Percentiles rank a stretch among this genome's conserved stretches.
These are phyloP conservation scores for Charaxes varanes DNA, from an alignment of 1,140 invertebrate species.

Conservation along the genomic window DNA sequence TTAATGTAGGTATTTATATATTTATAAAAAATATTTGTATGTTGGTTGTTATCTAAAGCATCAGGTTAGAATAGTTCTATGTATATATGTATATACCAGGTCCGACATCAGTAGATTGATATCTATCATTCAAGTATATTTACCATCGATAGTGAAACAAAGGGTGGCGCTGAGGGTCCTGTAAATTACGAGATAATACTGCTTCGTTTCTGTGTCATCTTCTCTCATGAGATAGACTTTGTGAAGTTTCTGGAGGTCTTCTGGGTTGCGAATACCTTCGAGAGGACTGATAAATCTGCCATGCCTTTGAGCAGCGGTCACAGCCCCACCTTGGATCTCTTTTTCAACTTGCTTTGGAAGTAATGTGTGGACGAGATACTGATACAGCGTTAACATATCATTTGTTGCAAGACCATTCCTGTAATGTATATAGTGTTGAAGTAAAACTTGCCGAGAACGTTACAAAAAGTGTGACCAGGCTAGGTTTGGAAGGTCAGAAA, in stretches of 20 bases:
- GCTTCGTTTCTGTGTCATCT: conserved; percentile 74
- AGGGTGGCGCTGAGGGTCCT: conserved; percentile 85
- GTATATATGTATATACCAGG: too few relatives aligned
- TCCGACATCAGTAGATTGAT: too few relatives aligned
- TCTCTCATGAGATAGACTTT: conserved; percentile 80
- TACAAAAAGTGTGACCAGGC: too few relatives aligned
- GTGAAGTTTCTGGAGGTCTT: conserved; percentile 81
- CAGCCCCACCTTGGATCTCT: conserved; percentile 80
- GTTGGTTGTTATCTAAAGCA: too few relatives aligned
- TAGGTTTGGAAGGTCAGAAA: too few relatives aligned
- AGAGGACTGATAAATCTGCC: conserved; percentile 57
- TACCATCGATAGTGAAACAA: conserved; percentile 84
- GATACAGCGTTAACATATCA: conserved; percentile 89
- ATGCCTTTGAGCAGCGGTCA: conserved; percentile 55
- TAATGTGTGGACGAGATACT: conserved; percentile 84
- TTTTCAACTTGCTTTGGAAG: conserved; percentile 84
- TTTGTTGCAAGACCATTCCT: conserved; percentile 89
- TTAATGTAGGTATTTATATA: too few relatives aligned
- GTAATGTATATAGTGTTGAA: conserved; percentile 27
- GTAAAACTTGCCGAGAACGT: too few relatives aligned
- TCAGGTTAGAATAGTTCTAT: too few relatives aligned
- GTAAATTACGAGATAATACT: conserved; percentile 86
- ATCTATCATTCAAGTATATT: conserved; percentile 31
- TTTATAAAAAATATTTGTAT: too few relatives aligned
- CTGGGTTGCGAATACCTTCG: conserved; percentile 72